Base-by-base conservation (phyloP, 2,888 invertebrate species). In the Nomada ruficornis region DNA sequence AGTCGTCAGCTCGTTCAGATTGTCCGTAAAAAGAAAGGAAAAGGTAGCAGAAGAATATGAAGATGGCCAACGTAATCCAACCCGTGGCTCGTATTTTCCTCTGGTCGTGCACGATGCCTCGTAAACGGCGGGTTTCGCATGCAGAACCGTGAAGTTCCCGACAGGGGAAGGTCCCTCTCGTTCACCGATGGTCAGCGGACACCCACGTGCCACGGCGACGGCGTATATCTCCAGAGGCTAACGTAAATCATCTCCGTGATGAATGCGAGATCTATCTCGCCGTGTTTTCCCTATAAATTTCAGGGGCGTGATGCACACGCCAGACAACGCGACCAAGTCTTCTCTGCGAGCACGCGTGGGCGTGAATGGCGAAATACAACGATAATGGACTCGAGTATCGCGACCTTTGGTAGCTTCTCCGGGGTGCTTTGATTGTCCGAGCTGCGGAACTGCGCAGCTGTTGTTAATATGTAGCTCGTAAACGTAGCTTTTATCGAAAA, bases 191-290 rank as follows among this genome's bases (percentile, higher is more conserved):
- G 62, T 63, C 64, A 42, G 20, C 20, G 79, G 75, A 82, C 80
- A 86, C 86, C 85, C 83, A 86, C 88, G 80, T 84, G 84, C 69
- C 60, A 54, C 44, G 10, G 20, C 0, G 60, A 57, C 68, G 76
- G 55, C 59, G 75, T 79, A 84, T 83, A 87, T 86, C 87, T 83
- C 71, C 80, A 54, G 75, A 84, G 78, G 86, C 83, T 88, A 85
- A 83, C 86, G 85, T 92, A 91, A 92, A 92, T 92, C 91, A 92
- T 91, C 85, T 69, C 60, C 83, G 85, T 90, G 91, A 91, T 91
- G 89, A 89, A 90, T 88, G 89, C 88, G 87, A 83, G 89, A 89
- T 91, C 86, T 88, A 86, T 88, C 84, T 84, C 78, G 81, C 71
- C 79, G 86, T 77, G 86, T 90, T 91, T 88, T 86, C 86, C 74